Conservation (phyloP, 1,140 invertebrate species). For the Teleogryllus occipitalis region DNA sequence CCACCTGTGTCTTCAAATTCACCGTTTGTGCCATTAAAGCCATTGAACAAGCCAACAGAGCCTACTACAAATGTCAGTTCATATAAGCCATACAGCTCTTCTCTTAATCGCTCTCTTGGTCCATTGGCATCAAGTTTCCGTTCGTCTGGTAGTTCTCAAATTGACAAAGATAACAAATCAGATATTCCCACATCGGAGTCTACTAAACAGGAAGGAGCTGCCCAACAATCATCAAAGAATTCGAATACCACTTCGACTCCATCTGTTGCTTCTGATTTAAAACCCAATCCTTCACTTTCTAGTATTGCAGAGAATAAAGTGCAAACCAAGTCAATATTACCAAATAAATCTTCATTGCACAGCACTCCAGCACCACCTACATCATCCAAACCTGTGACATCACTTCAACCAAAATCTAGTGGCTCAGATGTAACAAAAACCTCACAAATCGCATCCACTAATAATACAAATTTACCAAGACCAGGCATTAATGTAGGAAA, state of each 20-base stretch:
- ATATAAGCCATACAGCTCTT: conserved; percentile 34
- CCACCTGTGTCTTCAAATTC: conserved; percentile 16
- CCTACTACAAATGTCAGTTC: conserved; percentile 18
- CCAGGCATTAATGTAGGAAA: not conserved
- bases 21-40: not conserved
- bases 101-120: conserved; percentile 29
- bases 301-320: not conserved
- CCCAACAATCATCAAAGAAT: not conserved
- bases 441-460: not conserved
- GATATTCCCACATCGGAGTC: not conserved
- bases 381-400: not conserved
- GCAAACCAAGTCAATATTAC: not conserved
- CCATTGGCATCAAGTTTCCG: conserved; percentile 32
- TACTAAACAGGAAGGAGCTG: not conserved
- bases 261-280: not conserved
- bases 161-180: conserved; percentile 1
- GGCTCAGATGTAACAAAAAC: not conserved
- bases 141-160: not conserved
- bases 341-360: conserved; percentile 7
- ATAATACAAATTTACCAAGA: not conserved
- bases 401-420: not conserved
- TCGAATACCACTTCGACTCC: not conserved
- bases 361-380: conserved; percentile 1
- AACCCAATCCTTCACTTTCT: not conserved
- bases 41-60: conserved; percentile 22